These are phyloP conservation scores for Istiophorus platypterus DNA, from an alignment of 2,113 vertebrate genomes.

Conservation along the genomic window DNA sequence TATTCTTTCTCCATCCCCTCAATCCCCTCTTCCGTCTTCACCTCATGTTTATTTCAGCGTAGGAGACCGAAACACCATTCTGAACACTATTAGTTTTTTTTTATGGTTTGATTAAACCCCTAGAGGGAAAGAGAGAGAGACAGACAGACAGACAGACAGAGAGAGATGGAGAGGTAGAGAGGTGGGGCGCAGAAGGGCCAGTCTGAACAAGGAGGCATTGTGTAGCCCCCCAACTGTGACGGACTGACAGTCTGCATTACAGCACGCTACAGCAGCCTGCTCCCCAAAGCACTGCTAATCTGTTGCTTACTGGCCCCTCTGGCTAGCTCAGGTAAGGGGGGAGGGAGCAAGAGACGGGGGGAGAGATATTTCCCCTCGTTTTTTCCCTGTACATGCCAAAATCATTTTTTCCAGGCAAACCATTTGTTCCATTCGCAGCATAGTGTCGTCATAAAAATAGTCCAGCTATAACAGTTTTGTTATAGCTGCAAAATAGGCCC, in stretches of 20 bases:
- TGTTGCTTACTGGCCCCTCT: slow-evolving; percentile 67
- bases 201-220: slow-evolving; percentile 83
- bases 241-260: slow-evolving; percentile 81
- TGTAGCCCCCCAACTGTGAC: slow-evolving; percentile 77
- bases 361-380: slow-evolving; percentile 7
- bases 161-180: slow-evolving; percentile 66
- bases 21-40: neutral
- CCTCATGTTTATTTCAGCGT: neutral
- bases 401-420: neutral
- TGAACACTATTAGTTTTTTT: slow-evolving; percentile 43
- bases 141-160: too few relatives aligned
- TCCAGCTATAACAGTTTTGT: too few relatives aligned
- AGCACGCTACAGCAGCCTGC: slow-evolving; percentile 75
- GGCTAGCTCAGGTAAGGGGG: slow-evolving; percentile 67
- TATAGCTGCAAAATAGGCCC: neutral
- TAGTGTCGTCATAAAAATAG: neutral
- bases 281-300: slow-evolving; percentile 73
- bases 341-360: neutral
- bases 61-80: slow-evolving; percentile 19
- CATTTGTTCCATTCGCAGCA: neutral
- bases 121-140: slow-evolving; percentile 48
- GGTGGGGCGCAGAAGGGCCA: slow-evolving; percentile 69
- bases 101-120: slow-evolving; percentile 65
- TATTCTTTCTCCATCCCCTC: slow-evolving; percentile 26
- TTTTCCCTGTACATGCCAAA: slow-evolving; percentile 1